A percentile compares a stretch with the other conserved stretches of the same genome.
phyloP scores from a whole-genome alignment of 2,113 vertebrate genomes.

The Tenrec ecaudatus region DNA sequence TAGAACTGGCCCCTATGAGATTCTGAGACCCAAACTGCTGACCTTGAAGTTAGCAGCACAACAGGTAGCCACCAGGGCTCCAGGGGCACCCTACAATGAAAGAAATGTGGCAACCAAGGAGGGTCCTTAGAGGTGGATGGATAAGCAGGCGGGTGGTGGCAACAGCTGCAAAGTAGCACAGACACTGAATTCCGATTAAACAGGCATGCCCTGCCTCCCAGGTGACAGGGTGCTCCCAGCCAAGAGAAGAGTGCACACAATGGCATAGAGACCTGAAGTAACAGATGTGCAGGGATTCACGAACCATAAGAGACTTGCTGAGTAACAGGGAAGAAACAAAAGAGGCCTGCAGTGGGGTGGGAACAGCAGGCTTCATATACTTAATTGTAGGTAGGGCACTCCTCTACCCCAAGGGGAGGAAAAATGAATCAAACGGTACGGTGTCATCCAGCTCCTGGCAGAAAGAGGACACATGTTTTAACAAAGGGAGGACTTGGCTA shows the following conservation, averaged over 20 bases:
- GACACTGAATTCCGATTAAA: background rate
- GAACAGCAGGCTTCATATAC: background rate
- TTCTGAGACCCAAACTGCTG: no score
- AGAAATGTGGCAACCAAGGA: background rate
- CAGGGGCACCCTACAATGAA: background rate
- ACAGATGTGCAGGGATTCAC: background rate
- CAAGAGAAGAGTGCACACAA: background rate
- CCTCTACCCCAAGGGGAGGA: background rate
- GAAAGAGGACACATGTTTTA: background rate
- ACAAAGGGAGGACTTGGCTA: background rate
- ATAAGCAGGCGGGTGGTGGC: no score
- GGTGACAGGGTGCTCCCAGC: background rate
- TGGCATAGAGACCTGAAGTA: background rate
- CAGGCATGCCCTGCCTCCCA: background rate
- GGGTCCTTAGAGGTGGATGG: background rate
- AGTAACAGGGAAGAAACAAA: background rate
- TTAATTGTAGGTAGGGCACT: background rate
- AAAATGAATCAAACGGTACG: background rate
- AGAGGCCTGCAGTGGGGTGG: background rate
- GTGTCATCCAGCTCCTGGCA: background rate
- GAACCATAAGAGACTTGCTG: background rate
- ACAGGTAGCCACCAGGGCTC: no score
- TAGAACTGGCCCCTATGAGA: no score
- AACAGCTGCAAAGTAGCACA: background rate
- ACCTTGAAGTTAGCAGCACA: no score